phyloP scores from a whole-genome alignment of 2,888 invertebrate species.

The Sisyra terminalis region DNA sequence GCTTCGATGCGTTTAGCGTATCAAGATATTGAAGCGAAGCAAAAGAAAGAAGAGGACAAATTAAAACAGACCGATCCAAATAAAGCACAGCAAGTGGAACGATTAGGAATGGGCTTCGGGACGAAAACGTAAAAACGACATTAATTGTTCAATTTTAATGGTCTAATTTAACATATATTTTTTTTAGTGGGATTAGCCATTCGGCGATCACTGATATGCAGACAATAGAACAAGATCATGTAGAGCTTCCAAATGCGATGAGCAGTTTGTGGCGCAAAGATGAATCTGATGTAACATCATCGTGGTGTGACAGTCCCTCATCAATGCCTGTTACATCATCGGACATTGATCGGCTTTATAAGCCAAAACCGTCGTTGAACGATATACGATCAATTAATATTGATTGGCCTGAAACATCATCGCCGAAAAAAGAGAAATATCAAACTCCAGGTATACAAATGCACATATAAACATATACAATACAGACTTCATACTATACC shows the following conservation, averaged over 20 bases:
- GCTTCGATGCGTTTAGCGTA: constrained; percentile 59
- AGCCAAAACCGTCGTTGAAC: too few relatives aligned
- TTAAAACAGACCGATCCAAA: constrained; percentile 56
- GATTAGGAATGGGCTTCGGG: constrained; percentile 82
- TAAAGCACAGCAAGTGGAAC: constrained; percentile 76
- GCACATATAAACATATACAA: background rate
- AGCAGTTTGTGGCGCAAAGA: too few relatives aligned
- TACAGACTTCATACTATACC: too few relatives aligned
- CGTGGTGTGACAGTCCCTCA: too few relatives aligned
- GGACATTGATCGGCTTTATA: too few relatives aligned
- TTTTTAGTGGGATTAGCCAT: constrained; percentile 52
- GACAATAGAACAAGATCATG: constrained; percentile 68
- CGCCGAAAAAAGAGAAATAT: constrained; percentile 4
- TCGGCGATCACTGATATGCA: constrained; percentile 85
- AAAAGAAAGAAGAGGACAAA: constrained; percentile 55
- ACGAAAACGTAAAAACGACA: constrained; percentile 28
- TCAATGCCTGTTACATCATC: too few relatives aligned
- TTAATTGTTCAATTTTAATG: background rate
- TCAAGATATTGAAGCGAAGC: constrained; percentile 53
- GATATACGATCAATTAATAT: background rate
- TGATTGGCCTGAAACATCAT: constrained; percentile 3
- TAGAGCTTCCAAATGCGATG: constrained; percentile 22
- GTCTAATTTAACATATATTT: constrained; percentile 8
- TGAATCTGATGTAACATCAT: too few relatives aligned
- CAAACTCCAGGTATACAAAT: background rate